These are phyloP conservation scores for Aplysia californica DNA, from an alignment of 1,140 invertebrate genomes.

Conservation along the genomic window DNA sequence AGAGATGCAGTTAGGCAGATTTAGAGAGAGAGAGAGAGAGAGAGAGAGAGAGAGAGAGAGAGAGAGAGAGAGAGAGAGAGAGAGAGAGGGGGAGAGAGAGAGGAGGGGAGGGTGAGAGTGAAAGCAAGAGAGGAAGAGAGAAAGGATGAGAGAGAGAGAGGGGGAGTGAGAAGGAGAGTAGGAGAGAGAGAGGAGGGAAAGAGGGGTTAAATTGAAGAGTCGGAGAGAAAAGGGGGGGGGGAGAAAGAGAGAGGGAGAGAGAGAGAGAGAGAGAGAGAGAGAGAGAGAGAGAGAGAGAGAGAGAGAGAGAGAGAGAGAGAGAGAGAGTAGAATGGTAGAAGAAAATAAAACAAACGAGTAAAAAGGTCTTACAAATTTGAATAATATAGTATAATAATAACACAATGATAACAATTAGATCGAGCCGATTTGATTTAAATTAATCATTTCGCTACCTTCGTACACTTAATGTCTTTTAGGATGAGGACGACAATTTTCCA, in stretches of 20 bases:
- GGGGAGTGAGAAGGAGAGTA: neutral
- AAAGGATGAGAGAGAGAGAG: conserved; percentile 27
- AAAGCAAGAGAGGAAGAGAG: conserved; percentile 2
- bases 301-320: neutral
- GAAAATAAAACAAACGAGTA: too few relatives aligned
- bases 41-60: neutral
- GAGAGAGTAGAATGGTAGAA: too few relatives aligned
- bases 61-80: conserved; percentile 4
- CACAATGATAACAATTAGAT: too few relatives aligned
- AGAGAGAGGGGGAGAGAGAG: conserved; percentile 11
- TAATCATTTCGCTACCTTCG: too few relatives aligned
- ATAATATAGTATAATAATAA: too few relatives aligned
- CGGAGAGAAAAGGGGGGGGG: neutral
- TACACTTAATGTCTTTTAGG: too few relatives aligned
- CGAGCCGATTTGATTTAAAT: too few relatives aligned
- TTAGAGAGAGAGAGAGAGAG: too few relatives aligned
- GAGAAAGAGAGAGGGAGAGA: conserved; percentile 4
- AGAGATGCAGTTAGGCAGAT: too few relatives aligned
- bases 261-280: neutral
- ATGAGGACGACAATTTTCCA: too few relatives aligned
- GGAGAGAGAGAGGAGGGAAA: neutral
- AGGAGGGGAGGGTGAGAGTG: neutral
- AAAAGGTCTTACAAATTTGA: too few relatives aligned
- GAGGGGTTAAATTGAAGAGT: neutral
- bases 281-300: neutral